A percentile compares a stretch with the other conserved stretches of the same genome.
phyloP scores from a whole-genome alignment of 2,797 vertebrate genomes.

The Enteromius treurensis region DNA sequence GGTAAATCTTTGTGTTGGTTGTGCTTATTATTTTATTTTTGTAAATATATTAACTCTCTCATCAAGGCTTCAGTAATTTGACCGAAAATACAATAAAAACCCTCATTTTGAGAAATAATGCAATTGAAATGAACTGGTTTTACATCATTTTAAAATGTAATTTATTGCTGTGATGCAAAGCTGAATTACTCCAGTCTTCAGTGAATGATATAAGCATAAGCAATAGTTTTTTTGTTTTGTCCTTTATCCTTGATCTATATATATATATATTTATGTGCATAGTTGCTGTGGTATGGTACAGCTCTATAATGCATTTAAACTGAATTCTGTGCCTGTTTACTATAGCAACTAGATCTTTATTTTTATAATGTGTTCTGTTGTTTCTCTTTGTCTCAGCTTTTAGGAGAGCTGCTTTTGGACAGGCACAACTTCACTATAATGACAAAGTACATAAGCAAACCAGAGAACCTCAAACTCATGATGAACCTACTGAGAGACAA shows the following conservation, averaged over 20 bases:
- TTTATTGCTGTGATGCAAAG: neutral
- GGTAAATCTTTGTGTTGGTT: neutral
- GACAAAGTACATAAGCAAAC: conserved; percentile 94
- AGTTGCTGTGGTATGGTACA: neutral
- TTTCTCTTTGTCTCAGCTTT: conserved; percentile 74
- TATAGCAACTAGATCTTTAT: neutral
- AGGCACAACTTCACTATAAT: conserved; percentile 92
- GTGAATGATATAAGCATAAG: too few species aligned
- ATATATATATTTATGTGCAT: neutral
- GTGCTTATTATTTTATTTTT: neutral
- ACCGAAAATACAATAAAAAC: neutral
- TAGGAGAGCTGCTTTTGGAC: conserved; percentile 90
- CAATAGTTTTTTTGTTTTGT: too few species aligned
- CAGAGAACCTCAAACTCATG: conserved; percentile 94
- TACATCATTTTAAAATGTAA: neutral
- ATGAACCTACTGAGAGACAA: conserved; percentile 95
- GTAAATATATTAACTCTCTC: neutral
- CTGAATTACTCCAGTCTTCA: neutral
- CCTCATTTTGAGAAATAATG: neutral
- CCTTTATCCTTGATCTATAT: too few species aligned
- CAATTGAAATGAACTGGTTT: neutral
- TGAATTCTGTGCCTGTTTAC: neutral
- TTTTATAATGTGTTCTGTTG: conserved; percentile 39
- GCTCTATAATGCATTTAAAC: neutral
- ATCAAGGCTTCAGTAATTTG: neutral